Conservation (phyloP, 37 sponge, comb jelly and placozoan species). For the Tethya wilhelma region DNA sequence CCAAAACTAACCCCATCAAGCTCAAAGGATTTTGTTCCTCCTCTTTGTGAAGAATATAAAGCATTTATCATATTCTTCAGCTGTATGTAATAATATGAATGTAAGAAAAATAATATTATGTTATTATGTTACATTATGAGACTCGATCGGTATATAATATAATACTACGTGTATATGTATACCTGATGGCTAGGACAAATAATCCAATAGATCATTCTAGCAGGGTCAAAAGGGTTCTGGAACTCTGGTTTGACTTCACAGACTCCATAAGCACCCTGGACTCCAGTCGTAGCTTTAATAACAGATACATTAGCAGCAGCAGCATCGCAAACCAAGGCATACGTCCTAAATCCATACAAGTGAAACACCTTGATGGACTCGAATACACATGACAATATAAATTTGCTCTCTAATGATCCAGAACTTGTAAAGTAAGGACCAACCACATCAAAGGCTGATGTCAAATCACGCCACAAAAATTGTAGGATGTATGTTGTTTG, state of each 20-base stretch:
- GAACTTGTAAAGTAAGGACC: conserved; percentile 49
- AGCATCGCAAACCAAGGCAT: conserved; percentile 32
- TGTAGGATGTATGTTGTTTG: conserved; percentile 48
- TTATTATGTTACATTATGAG: too few relatives aligned
- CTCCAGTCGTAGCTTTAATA: conserved; percentile 16
- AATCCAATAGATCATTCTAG: conserved; percentile 7
- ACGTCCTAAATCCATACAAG: conserved; percentile 32
- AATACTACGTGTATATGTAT: neutral
- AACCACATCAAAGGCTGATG: conserved; percentile 36
- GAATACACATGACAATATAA: conserved; percentile 19
- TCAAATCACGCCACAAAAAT: conserved; percentile 42
- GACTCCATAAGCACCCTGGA: conserved; percentile 19
- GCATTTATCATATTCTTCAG: conserved; percentile 55
- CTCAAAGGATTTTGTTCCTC: conserved; percentile 24
- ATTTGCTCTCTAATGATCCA: conserved; percentile 24
- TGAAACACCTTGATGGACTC: conserved; percentile 28
- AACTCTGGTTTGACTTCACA: conserved; percentile 1
- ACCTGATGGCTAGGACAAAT: conserved; percentile 58
- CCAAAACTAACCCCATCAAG: conserved; percentile 25
- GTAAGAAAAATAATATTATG: neutral
- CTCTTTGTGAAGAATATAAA: conserved; percentile 27
- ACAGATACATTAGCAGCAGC: conserved; percentile 27
- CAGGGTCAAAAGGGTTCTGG: conserved; percentile 13
- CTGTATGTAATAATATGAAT: conserved; percentile 15
- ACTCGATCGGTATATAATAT: too few relatives aligned